phyloP scores from a whole-genome alignment of 1,140 invertebrate genomes.

The Anoplolepis gracilipes region DNA sequence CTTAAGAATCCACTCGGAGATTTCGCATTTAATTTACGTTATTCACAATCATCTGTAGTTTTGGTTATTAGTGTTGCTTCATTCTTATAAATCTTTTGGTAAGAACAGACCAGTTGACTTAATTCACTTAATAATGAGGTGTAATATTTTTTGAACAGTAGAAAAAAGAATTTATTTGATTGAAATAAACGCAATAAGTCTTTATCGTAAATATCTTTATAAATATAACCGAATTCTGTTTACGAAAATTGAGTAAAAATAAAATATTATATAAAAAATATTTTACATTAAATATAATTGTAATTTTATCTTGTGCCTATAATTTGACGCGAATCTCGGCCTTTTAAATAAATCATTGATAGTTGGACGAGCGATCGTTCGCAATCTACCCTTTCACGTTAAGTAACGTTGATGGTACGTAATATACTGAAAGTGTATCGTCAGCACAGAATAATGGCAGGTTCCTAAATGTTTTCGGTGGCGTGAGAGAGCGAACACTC shows the following conservation, averaged over 20 bases:
- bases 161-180: no score
- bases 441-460: slow-evolving; percentile 75
- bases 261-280: neutral
- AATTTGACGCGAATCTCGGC: neutral
- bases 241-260: neutral
- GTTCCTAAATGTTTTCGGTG: slow-evolving; percentile 60
- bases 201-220: neutral
- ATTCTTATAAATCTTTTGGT: no score
- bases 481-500: slow-evolving; percentile 34
- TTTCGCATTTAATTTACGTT: slow-evolving; percentile 45
- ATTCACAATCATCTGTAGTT: neutral
- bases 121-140: neutral
- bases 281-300: neutral
- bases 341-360: neutral
- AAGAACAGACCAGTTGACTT: neutral
- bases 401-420: slow-evolving; percentile 67
- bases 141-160: no score
- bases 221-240: neutral
- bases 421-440: slow-evolving; percentile 73
- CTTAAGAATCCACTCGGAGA: neutral
- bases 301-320: neutral
- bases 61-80: neutral
- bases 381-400: neutral
- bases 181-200: neutral
- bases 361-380: slow-evolving; percentile 12